Conservation (phyloP, 2,113 vertebrate species). For the Melanocharis versteri region DNA sequence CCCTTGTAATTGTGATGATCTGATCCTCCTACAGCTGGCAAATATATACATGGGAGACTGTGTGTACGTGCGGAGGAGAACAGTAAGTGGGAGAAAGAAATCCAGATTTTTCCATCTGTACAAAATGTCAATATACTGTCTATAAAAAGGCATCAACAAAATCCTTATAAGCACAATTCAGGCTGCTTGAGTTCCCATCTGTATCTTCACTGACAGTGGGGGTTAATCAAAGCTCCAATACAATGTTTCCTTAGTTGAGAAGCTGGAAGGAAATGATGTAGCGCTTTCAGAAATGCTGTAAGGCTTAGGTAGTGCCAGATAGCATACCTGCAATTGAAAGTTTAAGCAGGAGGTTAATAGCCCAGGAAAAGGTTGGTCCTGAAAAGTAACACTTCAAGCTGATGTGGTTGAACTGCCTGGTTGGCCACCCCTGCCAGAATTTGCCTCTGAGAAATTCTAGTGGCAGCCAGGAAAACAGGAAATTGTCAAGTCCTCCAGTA, state of each 20-base stretch:
- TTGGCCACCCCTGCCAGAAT: background rate
- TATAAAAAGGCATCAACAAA: background rate
- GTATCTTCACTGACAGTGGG: background rate
- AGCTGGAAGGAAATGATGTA: background rate
- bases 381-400: background rate
- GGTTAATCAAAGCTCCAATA: background rate
- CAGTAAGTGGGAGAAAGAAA: slow-evolving; percentile 17
- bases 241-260: background rate
- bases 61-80: background rate
- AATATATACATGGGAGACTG: background rate
- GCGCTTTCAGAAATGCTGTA: background rate
- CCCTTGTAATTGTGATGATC: background rate
- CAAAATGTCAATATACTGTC: background rate
- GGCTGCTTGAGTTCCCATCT: background rate
- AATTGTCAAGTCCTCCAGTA: background rate
- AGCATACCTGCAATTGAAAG: background rate
- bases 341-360: background rate
- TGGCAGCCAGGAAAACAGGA: background rate
- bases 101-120: slow-evolving; percentile 5
- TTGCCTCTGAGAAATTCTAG: background rate
- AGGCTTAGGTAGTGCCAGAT: background rate
- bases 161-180: background rate
- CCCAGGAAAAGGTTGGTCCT: background rate
- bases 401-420: background rate
- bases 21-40: background rate